Percentiles rank a stretch among this genome's conserved stretches.
phyloP scores from a whole-genome alignment of 2,113 vertebrate genomes.

The Oreocharis arfaki region DNA sequence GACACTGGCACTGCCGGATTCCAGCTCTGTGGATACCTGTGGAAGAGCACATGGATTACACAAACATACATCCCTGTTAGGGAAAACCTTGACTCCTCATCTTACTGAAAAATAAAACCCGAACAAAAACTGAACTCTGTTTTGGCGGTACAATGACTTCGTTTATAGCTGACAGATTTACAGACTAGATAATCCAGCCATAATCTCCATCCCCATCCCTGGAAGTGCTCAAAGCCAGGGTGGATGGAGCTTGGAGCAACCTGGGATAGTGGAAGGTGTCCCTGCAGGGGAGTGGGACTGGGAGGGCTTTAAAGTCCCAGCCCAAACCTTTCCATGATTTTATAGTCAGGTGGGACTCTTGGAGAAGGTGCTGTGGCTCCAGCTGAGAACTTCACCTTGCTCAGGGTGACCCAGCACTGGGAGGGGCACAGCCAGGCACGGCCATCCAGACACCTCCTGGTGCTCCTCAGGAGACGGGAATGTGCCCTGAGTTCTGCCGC shows the following conservation, averaged over 20 bases:
- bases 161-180: fast-evolving
- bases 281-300: background rate
- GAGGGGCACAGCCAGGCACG: background rate
- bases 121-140: background rate
- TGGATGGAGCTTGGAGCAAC: fast-evolving
- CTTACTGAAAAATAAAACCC: background rate
- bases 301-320: background rate
- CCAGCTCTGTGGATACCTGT: background rate
- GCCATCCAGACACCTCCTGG: background rate
- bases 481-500: fast-evolving
- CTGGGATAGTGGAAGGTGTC: background rate
- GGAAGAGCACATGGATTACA: no score
- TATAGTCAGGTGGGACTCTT: background rate
- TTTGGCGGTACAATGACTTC: background rate
- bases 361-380: background rate
- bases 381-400: background rate
- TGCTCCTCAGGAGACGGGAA: fast-evolving
- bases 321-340: background rate
- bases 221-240: background rate
- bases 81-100: background rate
- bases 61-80: background rate
- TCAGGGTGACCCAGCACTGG: background rate
- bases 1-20: no score
- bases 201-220: background rate
- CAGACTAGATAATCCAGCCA: fast-evolving